Evolutionary conservation across 2,797 vertebrate genomes (phyloP).

Genomic region (Jordanella pulchra): DNA sequence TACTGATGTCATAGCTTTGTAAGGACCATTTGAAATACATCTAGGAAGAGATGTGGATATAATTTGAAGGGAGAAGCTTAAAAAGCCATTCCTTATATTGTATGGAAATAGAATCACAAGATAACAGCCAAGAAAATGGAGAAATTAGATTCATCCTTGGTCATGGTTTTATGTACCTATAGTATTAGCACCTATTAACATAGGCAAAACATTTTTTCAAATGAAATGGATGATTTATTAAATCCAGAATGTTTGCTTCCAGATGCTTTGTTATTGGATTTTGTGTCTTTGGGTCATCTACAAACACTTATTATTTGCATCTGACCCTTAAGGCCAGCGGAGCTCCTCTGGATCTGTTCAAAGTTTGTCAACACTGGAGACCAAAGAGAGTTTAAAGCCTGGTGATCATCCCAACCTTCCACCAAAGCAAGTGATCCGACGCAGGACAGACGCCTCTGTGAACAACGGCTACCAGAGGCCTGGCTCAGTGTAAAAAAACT

Average conservation of each 20-base stretch:
- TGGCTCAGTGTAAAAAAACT: constrained; percentile 88
- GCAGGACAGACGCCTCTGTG: constrained; percentile 65
- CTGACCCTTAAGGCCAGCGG: constrained; percentile 80
- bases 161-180: too few species aligned
- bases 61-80: too few species aligned
- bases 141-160: too few species aligned
- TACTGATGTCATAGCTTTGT: too few species aligned
- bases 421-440: constrained; percentile 83
- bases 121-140: too few species aligned
- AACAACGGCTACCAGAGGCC: constrained; percentile 96
- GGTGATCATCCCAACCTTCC: constrained; percentile 86
- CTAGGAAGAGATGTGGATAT: too few species aligned
- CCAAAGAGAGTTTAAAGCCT: constrained; percentile 81
- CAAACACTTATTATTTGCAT: constrained; percentile 13
- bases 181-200: not conserved
- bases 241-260: not conserved
- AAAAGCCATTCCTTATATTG: too few species aligned
- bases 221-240: constrained; percentile 9
- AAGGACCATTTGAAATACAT: too few species aligned
- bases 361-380: constrained; percentile 86
- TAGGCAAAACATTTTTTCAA: constrained; percentile 1
- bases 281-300: constrained; percentile 28
- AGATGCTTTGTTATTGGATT: constrained; percentile 12
- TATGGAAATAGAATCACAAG: too few species aligned
- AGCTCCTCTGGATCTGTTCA: constrained; percentile 89